Base-by-base conservation (phyloP, 2,888 invertebrate genomes). In the Platycnemis pennipes region DNA sequence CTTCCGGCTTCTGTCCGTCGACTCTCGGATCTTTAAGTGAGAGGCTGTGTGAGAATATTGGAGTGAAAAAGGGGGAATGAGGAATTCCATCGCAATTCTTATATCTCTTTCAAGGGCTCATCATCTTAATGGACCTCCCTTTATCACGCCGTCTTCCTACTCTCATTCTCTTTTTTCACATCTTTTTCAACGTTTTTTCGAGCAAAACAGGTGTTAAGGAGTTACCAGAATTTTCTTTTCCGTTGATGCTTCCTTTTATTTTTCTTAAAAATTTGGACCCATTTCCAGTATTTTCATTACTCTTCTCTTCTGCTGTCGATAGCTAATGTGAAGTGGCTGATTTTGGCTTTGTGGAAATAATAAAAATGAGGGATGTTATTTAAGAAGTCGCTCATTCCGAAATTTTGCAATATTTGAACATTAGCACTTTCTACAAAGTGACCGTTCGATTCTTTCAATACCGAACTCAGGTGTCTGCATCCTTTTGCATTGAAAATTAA, bases 71-170 rank as follows among this genome's bases (percentile, higher is more conserved):
- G 37, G 37, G 1, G 37, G 77, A 77, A 77, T 77, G 37, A 77
- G 37, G 91, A 91, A 63, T 63, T 63, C 44, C 91, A 22, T 53
- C 37, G 89, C 89, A 46, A 91, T 45, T 91, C 91, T 91, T 91
- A 63, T 44, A 91, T 91, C 91, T 91, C 91, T 91, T 91, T 63
- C 26, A 42, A 91, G 91, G 63, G 63, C n/a, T 91, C 91, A 91
- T 91, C 91, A 63, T 91, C 91, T 91, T 91, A 91, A 91, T 91
- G 91, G 91, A 19, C 44, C n/a, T 45, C 16, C 63, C 63, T 91
- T 53, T 53, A 31, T 42, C 0, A 13, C 4, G 37, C 89, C 42
- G n/a, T 19, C 42, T 42, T 91, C 44, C 63, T 44, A 11, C 44
- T 53, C 26, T n/a, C 4, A 37, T 37, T 53, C 53, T 22, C 31